Evolutionary conservation across 2,113 vertebrate genomes (phyloP).

Genomic region (Ardeotis arabs): DNA sequence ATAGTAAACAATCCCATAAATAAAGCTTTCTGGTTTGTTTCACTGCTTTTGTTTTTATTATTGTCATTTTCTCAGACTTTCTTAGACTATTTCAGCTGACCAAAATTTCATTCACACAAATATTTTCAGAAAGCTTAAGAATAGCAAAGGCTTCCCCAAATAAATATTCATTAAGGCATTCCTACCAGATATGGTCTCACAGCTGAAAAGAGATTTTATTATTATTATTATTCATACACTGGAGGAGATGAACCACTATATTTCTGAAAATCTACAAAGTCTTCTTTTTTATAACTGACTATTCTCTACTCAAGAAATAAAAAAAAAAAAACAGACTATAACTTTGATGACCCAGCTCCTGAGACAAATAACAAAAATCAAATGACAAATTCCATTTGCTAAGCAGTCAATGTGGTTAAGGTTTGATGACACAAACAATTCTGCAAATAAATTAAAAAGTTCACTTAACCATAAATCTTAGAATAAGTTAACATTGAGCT

Average conservation of each 20-base stretch:
- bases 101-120: neutral
- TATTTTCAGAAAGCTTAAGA: neutral
- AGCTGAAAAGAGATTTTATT: neutral
- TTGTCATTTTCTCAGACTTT: neutral
- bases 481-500: neutral
- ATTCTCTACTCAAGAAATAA: neutral
- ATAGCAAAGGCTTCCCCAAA: neutral
- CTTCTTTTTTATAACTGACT: neutral
- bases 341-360: neutral
- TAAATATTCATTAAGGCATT: neutral
- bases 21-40: neutral
- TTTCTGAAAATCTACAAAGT: neutral
- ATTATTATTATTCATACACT: neutral
- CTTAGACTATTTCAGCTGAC: neutral
- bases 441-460: constrained; percentile 22
- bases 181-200: neutral
- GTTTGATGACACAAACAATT: constrained; percentile 38
- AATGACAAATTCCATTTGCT: constrained; percentile 6
- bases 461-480: constrained; percentile 13
- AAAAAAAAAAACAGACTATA: neutral
- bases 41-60: neutral
- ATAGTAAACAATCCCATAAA: neutral
- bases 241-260: neutral
- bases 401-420: constrained; percentile 5
- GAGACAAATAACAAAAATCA: neutral